Base-by-base conservation (phyloP, 2,797 vertebrate genomes). In the Oryzias sinensis region DNA sequence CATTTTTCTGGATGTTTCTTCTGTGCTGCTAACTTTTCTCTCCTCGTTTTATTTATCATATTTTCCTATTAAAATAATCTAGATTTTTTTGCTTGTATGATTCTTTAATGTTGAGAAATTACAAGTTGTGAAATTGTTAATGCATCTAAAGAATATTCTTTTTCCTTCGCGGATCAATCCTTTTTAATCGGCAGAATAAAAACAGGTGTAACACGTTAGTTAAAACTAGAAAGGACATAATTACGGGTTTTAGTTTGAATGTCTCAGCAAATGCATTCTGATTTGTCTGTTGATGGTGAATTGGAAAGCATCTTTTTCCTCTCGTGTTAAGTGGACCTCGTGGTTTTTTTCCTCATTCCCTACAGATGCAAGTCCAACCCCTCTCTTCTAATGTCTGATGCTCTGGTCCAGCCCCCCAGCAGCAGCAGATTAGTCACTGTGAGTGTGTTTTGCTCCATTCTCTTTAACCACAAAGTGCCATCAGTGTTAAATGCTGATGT, bases 341-440 rank as follows among this genome's bases (percentile, higher is more conserved):
- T n/a, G 2, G 2, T 1, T 22, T 20, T 65, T 52, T 74, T 27
- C 63, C 33, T 5, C 18, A 59, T 62, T 49, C 14, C 18, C 58
- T 45, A 20, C 87, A 99, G 97, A 85, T 94, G 93, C 86, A 97
- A 96, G 87, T 94, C 94, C 83, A 98, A 95, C 88, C 94, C 95
- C 56, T 94, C 94, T 70, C 94, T 98, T 60, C 89, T 98, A 85
- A 90, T 98, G 62, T 93, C 95, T 48, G 97, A 99, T 16, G 95
- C 97, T 80, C 90, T 93, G 77, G 96, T 98, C 81, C 96, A 98
- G 82, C 94, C 95, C 79, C 92, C 88, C 84, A 93, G 82, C 88
- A 90, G 88, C 81, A 93, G 92, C 77, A 96, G 95, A 95, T 90
- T 94, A 60, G 94, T 94, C 88, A 92, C 95, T 73, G 97, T 98